A percentile compares a stretch with the other conserved stretches of the same genome.
Conservation (phyloP, 2,888 invertebrate genomes). For the Lampropteryx suffumata region DNA sequence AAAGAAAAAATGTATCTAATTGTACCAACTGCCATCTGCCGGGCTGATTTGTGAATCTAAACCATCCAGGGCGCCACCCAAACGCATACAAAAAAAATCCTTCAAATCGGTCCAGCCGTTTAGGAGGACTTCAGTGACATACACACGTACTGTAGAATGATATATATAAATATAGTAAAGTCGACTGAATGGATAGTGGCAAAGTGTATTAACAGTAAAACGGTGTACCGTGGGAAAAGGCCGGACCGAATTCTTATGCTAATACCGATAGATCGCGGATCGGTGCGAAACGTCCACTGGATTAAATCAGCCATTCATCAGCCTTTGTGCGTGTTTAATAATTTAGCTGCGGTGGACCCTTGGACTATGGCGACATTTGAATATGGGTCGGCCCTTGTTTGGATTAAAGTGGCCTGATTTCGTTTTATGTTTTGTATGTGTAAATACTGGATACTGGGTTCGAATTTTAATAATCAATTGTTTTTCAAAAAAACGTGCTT, state of each 20-base stretch:
- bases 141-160: too few species aligned
- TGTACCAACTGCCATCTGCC: too few species aligned
- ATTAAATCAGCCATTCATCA: slow-evolving; percentile 48
- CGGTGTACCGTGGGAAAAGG: slow-evolving; percentile 64
- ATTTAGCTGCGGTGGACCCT: slow-evolving; percentile 56
- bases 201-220: slow-evolving; percentile 47
- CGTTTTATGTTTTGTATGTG: slow-evolving; percentile 16
- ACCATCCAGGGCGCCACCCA: too few species aligned
- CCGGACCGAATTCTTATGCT: slow-evolving; percentile 64
- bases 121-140: too few species aligned
- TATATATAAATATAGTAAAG: slow-evolving; percentile 3
- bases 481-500: too few species aligned
- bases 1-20: too few species aligned
- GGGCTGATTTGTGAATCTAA: too few species aligned
- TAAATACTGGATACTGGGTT: slow-evolving; percentile 7
- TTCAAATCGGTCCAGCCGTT: too few species aligned
- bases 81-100: too few species aligned
- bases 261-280: slow-evolving; percentile 70
- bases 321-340: slow-evolving; percentile 63
- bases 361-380: slow-evolving; percentile 33
- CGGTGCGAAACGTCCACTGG: slow-evolving; percentile 54
- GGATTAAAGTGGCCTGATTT: slow-evolving; percentile 15
- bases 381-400: slow-evolving; percentile 20
- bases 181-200: not conserved
- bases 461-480: not conserved